phyloP scores from a whole-genome alignment of 2,113 vertebrate species.

The Pachycephala philippinensis region DNA sequence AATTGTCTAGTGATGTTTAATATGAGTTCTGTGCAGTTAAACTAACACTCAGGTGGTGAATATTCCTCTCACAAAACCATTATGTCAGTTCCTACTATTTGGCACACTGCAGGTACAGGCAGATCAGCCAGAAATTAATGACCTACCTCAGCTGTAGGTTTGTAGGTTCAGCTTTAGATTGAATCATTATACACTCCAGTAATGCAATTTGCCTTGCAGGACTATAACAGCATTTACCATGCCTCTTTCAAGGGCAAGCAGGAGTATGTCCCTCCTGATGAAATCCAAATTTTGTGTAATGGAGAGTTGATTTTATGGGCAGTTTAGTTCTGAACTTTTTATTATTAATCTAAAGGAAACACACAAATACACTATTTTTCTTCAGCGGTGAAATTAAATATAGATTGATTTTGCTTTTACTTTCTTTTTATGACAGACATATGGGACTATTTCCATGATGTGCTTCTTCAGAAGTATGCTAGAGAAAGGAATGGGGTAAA shows the following conservation, averaged over 20 bases:
- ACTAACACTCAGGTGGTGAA: background rate
- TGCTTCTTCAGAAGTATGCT: slow-evolving; percentile 77
- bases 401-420: background rate
- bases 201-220: background rate
- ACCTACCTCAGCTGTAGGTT: background rate
- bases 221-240: background rate
- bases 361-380: background rate
- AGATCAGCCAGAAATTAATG: background rate
- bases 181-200: background rate
- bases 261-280: background rate
- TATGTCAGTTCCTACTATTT: background rate
- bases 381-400: background rate
- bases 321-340: background rate
- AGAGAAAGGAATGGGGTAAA: slow-evolving; percentile 84
- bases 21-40: background rate
- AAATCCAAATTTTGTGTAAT: background rate
- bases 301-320: background rate
- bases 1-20: background rate
- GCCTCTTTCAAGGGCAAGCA: background rate
- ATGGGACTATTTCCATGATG: slow-evolving; percentile 85
- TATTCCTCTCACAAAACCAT: background rate
- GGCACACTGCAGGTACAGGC: background rate
- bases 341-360: background rate
- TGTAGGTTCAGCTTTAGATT: background rate
- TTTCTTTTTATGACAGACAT: slow-evolving; percentile 73